phyloP scores from a whole-genome alignment of 35 echinoderm and acorn worm genomes.

The Lytechinus variegatus region DNA sequence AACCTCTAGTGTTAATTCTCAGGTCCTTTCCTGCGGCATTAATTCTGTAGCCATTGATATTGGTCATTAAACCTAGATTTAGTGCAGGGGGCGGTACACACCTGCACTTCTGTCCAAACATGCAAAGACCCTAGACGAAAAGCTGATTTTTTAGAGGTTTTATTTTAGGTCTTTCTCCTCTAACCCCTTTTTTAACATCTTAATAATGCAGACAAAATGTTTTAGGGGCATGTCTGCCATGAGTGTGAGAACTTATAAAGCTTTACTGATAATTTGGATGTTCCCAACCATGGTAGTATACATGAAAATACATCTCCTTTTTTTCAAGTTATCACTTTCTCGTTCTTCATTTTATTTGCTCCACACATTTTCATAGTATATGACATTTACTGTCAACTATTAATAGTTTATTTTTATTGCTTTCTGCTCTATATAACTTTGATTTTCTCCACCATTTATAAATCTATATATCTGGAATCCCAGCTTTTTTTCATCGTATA shows the following conservation, averaged over 20 bases:
- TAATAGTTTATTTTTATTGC: no score
- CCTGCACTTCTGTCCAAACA: background rate
- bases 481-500: no score
- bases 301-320: background rate
- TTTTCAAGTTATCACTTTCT: background rate
- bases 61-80: slow-evolving; percentile 13
- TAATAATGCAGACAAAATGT: background rate
- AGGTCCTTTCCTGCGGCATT: background rate
- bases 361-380: background rate
- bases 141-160: background rate
- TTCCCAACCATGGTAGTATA: background rate
- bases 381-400: no score
- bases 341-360: background rate
- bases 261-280: background rate
- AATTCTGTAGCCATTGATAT: slow-evolving; percentile 12
- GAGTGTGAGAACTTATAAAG: background rate
- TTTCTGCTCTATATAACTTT: no score
- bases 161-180: background rate
- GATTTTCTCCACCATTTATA: no score
- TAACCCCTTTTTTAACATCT: background rate
- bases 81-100: background rate
- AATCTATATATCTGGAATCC: no score
- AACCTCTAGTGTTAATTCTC: background rate
- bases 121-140: background rate
- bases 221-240: background rate